These are phyloP conservation scores for Enteromius trimaculatus DNA, from an alignment of 2,797 vertebrate genomes.

Conservation along the genomic window DNA sequence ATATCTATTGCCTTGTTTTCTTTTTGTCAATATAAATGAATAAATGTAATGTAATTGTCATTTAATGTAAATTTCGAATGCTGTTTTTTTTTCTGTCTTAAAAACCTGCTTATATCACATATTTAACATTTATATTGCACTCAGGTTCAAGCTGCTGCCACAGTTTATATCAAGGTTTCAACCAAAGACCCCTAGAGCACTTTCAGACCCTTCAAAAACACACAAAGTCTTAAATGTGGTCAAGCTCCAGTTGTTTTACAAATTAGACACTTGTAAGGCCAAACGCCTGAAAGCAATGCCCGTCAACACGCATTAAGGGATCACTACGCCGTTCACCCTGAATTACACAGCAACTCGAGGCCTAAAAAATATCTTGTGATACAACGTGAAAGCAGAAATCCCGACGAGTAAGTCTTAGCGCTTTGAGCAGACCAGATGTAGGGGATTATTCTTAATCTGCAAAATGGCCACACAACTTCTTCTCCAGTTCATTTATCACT, in stretches of 20 bases:
- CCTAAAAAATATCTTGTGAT: slow-evolving; percentile 27
- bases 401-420: slow-evolving; percentile 41
- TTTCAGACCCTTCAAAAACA: slow-evolving; percentile 28
- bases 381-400: slow-evolving; percentile 34
- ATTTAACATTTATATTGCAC: neutral
- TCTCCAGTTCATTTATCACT: slow-evolving; percentile 44
- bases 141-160: neutral
- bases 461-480: slow-evolving; percentile 50
- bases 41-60: neutral
- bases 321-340: slow-evolving; percentile 20
- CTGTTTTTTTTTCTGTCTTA: neutral
- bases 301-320: slow-evolving; percentile 28
- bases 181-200: neutral
- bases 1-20: neutral
- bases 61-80: neutral
- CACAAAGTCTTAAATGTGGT: slow-evolving; percentile 36
- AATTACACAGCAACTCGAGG: slow-evolving; percentile 25
- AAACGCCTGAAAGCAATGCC: slow-evolving; percentile 47
- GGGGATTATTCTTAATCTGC: slow-evolving; percentile 52
- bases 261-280: slow-evolving; percentile 49
- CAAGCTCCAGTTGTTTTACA: slow-evolving; percentile 55
- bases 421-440: slow-evolving; percentile 48
- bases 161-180: neutral
- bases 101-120: neutral
- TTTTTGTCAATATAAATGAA: neutral